Evolutionary conservation across 2,888 invertebrate species (phyloP), one percentile per base, ranked within the genome.

Genomic region (Drosophila fulvimacula): DNA sequence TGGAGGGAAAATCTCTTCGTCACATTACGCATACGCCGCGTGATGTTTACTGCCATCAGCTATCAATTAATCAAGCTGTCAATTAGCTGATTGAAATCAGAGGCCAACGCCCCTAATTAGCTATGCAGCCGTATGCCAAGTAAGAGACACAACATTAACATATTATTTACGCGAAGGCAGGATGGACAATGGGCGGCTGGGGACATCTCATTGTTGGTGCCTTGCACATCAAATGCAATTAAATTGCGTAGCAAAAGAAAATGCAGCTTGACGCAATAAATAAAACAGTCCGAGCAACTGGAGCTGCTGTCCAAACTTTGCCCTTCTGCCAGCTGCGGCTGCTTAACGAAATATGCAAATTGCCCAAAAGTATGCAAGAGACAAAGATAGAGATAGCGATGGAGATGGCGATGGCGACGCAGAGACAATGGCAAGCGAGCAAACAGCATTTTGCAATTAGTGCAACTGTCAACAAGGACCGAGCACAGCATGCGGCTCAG

Each of bases 391-490:
- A 41, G 41, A 41, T 5, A 19, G 27, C 27, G 27, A 15, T 0
- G 17, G 30, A 17, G 10, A n/a, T 2, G 10, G 44, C n/a, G 44
- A 24, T 4, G 9, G 44, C 24, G 27, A 46, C 27, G 4, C 51
- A 59, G 48, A 56, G 52, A 70, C 67, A 74, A 68, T 62, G 56
- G 21, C 64, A 46, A 66, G 46, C 58, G 65, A 76, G 58, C 73
- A 88, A 85, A 88, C 84, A 86, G 81, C 81, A 76, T 85, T 85
- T 88, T 70, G 88, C 86, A 85, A 85, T 88, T 85, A 85, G 88
- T 85, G 88, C 83, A 88, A 86, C 86, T 88, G 84, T 85, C 84
- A 88, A 82, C 83, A 80, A 32, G 65, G 73, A 70, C 77, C 42
- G 51, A 49, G 49, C 67, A 48, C 58, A 73, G 60, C 53, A 49